Percentiles rank a stretch among this genome's conserved stretches.
These are phyloP conservation scores for Sebastes trivittatus DNA, from an alignment of 2,797 vertebrate species.

Conservation along the genomic window DNA sequence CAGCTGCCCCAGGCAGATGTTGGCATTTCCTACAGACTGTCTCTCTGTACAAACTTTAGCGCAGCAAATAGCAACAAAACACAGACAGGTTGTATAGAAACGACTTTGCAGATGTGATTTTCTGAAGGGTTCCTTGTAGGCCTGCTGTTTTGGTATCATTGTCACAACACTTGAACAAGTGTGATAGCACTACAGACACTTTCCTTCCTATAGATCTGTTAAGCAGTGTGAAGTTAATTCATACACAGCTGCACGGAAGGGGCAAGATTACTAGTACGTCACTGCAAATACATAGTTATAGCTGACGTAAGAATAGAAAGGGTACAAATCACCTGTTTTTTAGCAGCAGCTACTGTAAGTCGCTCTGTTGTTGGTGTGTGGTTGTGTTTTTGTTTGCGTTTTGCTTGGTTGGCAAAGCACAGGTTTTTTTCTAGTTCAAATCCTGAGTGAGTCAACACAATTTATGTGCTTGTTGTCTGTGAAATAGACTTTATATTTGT, in stretches of 20 bases:
- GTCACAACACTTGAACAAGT: not conserved
- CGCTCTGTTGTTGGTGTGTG: not conserved
- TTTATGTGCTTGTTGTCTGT: conserved; percentile 43
- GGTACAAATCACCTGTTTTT: not conserved
- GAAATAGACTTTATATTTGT: conserved; percentile 35
- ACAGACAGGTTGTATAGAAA: conserved; percentile 18
- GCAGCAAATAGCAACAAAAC: conserved; percentile 51
- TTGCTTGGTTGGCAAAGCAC: conserved; percentile 10
- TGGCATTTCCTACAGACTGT: conserved; percentile 61
- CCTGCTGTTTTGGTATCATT: conserved; percentile 21
- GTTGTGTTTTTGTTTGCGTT: not conserved
- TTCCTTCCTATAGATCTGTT: conserved; percentile 17
- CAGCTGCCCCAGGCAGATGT: conserved; percentile 66
- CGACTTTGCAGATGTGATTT: conserved; percentile 52
- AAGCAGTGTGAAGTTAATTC: conserved; percentile 24
- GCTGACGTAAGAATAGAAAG: not conserved
- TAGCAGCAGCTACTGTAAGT: conserved; percentile 1
- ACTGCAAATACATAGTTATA: not conserved
- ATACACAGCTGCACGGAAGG: conserved; percentile 10
- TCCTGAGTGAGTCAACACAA: conserved; percentile 38
- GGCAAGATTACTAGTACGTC: not conserved
- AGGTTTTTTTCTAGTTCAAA: conserved; percentile 37
- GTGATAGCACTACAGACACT: conserved; percentile 18
- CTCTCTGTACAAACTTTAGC: conserved; percentile 45
- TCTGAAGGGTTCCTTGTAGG: conserved; percentile 35